Conservation (phyloP, 2,113 vertebrate species). For the Physeter macrocephalus region DNA sequence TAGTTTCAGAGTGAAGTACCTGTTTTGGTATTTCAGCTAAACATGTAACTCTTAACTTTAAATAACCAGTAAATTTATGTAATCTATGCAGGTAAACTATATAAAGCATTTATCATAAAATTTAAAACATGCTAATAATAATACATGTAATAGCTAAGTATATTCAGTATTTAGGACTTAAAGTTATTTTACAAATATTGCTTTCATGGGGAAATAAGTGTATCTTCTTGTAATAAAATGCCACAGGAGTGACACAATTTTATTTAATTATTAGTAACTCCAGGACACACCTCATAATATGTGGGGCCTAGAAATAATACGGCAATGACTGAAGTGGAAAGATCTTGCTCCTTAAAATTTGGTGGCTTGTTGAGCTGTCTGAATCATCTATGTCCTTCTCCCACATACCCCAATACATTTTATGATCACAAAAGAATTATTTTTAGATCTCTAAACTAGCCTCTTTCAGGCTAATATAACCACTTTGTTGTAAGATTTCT, state of each 20-base stretch:
- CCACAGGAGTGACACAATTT: conserved; percentile 3
- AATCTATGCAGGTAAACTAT: not conserved
- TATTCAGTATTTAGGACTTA: not conserved
- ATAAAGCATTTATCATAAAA: conserved; percentile 45
- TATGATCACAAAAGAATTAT: not conserved
- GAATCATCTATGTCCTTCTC: conserved; percentile 1
- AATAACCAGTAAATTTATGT: conserved; percentile 21
- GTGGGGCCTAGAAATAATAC: conserved; percentile 11
- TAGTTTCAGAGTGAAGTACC: not conserved
- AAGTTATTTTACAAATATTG: conserved; percentile 34
- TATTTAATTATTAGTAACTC: conserved; percentile 43
- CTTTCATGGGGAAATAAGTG: conserved; percentile 34
- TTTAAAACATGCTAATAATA: conserved; percentile 14
- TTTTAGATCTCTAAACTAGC: not conserved
- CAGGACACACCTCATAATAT: not conserved
- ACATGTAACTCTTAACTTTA: conserved; percentile 23
- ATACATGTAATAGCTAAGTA: not conserved
- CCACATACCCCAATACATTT: not conserved
- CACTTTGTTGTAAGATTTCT: not conserved
- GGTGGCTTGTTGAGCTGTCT: conserved; percentile 17
- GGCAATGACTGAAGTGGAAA: not conserved
- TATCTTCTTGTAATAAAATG: conserved; percentile 36
- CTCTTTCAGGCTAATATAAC: not conserved
- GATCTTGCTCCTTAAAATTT: not conserved
- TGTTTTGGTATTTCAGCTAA: conserved; percentile 11